Evolutionary conservation across 2,797 vertebrate genomes (phyloP), one percentile per base, ranked within the genome.

Genomic region (Allobates femoralis): DNA sequence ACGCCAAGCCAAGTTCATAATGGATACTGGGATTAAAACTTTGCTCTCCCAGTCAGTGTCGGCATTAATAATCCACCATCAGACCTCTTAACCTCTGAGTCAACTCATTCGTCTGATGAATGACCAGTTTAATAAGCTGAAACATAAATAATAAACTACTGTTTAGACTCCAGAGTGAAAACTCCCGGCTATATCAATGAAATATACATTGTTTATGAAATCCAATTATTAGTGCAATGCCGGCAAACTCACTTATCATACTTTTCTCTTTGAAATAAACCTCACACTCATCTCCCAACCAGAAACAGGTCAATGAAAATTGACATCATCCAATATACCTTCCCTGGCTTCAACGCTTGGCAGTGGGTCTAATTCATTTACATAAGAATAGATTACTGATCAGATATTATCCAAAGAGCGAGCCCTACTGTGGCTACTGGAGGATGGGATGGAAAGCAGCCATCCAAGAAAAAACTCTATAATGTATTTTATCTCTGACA

Each of bases 331-430:
- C 69, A 69, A 82, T 66, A 34, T 46, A 77, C 56, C 71, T 77
- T 78, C 30, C 56, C 62, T n/a, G 85, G 46, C 50, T 71, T 74
- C 56, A 2, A 83, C 74, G 41, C 71, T 83, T 74, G 69, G 69
- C 81, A 74, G 67, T 74, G 69, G 69, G 53, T 60, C 67, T 74
- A 83, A 83, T 77, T 64, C 53, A 77, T 86, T 86, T 86, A 83
- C 85, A 82, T 86, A 58, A 77, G 60, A 86, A 86, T 86, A 66
- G 58, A 67, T 83, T 86, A 83, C 85, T 86, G 85, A 83, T 86
- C 80, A 86, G 58, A 69, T 77, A 76, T 86, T 74, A 86, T 82
- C 80, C 26, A 82, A 86, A 83, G 62, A 82, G 71, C 81, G 60
- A 67, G 62, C 34, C 85, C 79, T 78, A 53, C 60, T 82, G 85